phyloP scores from a whole-genome alignment of 1,140 invertebrate genomes.

The Microplitis mediator region DNA sequence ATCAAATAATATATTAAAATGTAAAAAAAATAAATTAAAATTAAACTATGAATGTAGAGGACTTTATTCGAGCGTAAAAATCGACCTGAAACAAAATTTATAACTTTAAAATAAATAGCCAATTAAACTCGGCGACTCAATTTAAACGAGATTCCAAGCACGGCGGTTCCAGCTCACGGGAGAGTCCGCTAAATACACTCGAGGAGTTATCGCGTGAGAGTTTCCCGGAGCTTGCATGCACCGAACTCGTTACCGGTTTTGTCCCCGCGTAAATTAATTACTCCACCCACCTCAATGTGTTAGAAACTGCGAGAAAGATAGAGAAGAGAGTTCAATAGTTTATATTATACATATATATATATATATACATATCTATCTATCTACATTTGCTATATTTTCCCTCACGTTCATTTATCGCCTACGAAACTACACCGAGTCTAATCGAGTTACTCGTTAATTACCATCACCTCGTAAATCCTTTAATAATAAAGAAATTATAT shows the following conservation, averaged over 20 bases:
- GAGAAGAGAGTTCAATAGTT: not conserved
- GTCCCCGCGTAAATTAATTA: constrained; percentile 53
- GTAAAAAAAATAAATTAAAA: no score
- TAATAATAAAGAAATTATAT: constrained; percentile 24
- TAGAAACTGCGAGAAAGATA: constrained; percentile 4
- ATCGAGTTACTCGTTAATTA: constrained; percentile 32
- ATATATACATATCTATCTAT: not conserved
- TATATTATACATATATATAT: not conserved
- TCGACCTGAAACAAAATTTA: constrained; percentile 16
- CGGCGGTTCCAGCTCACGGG: constrained; percentile 19
- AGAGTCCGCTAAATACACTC: constrained; percentile 37
- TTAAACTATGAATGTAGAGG: no score
- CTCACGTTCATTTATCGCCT: constrained; percentile 24
- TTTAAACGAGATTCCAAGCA: constrained; percentile 26
- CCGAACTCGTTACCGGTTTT: constrained; percentile 51
- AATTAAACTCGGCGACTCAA: constrained; percentile 31
- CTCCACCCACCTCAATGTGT: constrained; percentile 18
- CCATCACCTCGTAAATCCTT: constrained; percentile 24
- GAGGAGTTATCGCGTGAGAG: constrained; percentile 47
- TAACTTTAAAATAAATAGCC: constrained; percentile 28
- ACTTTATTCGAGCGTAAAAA: constrained; percentile 19
- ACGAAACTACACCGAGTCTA: constrained; percentile 17
- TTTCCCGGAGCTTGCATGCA: constrained; percentile 42
- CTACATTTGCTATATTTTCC: not conserved
- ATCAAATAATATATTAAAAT: no score